phyloP scores from a whole-genome alignment of 35 echinoderm and acorn worm species.

The Anneissia japonica region DNA sequence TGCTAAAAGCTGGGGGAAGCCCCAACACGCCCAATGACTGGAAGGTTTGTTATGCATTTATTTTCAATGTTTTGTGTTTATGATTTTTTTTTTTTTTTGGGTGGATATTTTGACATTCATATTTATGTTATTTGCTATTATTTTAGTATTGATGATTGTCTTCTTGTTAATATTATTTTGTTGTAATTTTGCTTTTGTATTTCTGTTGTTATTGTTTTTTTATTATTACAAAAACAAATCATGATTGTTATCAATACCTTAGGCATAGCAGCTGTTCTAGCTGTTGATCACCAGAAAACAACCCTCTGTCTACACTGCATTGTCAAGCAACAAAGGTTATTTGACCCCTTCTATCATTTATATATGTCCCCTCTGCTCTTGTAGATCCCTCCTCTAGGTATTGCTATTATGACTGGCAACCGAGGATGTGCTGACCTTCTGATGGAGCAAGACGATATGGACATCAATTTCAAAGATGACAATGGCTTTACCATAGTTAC shows the following conservation, averaged over 20 bases:
- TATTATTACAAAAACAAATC: too few species aligned
- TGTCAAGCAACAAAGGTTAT: too few species aligned
- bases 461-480: constrained; percentile 69
- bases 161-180: too few species aligned
- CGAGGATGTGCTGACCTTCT: constrained; percentile 70
- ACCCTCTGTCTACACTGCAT: too few species aligned
- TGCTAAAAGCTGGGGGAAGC: constrained; percentile 61
- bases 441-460: constrained; percentile 55
- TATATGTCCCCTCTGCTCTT: neutral
- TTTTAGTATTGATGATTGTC: neutral
- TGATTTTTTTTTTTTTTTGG: too few species aligned
- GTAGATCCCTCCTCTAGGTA: constrained; percentile 66
- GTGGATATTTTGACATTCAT: too few species aligned
- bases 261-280: too few species aligned
- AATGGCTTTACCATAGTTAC: constrained; percentile 71
- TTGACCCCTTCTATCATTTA: neutral
- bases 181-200: too few species aligned
- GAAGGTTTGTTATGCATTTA: constrained; percentile 50
- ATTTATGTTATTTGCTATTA: neutral
- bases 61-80: neutral
- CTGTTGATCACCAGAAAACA: too few species aligned
- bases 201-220: too few species aligned
- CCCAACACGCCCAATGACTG: constrained; percentile 75
- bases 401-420: constrained; percentile 86
- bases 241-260: too few species aligned